Evolutionary conservation across 1,140 invertebrate genomes (phyloP).

Genomic region (Medauroidea extradentata): DNA sequence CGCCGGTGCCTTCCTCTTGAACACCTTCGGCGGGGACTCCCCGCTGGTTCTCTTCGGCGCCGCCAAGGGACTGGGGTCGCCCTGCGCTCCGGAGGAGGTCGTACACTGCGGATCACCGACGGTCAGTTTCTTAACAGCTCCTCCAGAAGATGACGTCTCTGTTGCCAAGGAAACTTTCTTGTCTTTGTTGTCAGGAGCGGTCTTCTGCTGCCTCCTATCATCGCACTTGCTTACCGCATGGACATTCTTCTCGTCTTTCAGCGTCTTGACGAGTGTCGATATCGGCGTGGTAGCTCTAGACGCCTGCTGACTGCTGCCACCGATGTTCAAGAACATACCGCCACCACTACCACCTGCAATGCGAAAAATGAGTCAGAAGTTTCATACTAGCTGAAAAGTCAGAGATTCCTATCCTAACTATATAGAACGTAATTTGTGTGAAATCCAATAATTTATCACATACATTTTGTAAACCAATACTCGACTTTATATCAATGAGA

Average conservation of each 20-base stretch:
- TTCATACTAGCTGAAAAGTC: too few relatives aligned
- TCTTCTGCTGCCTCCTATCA: background rate
- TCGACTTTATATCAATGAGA: too few relatives aligned
- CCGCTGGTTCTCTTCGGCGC: background rate
- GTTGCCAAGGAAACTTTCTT: background rate
- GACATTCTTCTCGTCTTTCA: too few relatives aligned
- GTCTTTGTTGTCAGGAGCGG: background rate
- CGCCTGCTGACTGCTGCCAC: background rate
- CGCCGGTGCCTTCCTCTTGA: slow-evolving; percentile 44
- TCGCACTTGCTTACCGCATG: background rate
- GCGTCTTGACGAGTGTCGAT: background rate
- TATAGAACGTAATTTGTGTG: too few relatives aligned
- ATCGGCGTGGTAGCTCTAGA: background rate
- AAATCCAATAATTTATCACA: too few relatives aligned
- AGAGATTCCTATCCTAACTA: too few relatives aligned
- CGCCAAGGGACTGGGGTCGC: slow-evolving; percentile 15
- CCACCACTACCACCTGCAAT: too few relatives aligned
- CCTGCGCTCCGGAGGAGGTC: background rate
- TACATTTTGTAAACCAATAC: too few relatives aligned
- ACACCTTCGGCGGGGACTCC: slow-evolving; percentile 42
- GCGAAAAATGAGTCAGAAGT: too few relatives aligned
- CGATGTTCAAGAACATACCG: too few relatives aligned
- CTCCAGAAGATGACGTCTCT: background rate
- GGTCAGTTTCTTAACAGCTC: background rate
- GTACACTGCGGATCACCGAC: too few relatives aligned